Conservation (phyloP, 1,140 invertebrate genomes). For the Drosophila gunungcola region DNA sequence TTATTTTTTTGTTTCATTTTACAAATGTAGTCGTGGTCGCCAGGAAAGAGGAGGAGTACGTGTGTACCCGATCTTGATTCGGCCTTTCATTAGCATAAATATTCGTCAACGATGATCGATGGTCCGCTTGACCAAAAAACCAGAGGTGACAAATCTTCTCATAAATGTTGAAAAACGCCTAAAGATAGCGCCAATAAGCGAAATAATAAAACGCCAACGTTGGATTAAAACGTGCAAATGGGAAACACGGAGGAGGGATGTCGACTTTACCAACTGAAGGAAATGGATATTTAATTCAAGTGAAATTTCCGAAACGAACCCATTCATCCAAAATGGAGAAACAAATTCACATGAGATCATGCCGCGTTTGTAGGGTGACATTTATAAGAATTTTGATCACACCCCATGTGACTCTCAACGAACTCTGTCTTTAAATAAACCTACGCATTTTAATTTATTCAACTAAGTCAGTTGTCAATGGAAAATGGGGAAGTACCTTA, state of each 20-base stretch:
- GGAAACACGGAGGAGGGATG: background rate
- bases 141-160: constrained; percentile 28
- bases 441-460: constrained; percentile 23
- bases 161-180: constrained; percentile 28
- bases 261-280: constrained; percentile 1
- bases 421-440: constrained; percentile 1
- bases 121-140: constrained; percentile 18
- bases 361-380: background rate
- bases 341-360: constrained; percentile 34
- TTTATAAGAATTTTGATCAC: constrained; percentile 17
- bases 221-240: background rate
- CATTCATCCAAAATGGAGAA: background rate
- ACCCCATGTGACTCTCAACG: background rate
- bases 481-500: constrained; percentile 7
- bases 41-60: constrained; percentile 30
- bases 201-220: constrained; percentile 26
- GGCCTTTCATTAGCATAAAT: constrained; percentile 43
- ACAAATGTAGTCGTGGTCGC: constrained; percentile 16
- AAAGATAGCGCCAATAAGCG: constrained; percentile 3
- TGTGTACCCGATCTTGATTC: constrained; percentile 35
- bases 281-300: constrained; percentile 35
- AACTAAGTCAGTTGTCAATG: background rate
- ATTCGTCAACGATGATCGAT: constrained; percentile 45
- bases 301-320: constrained; percentile 20
- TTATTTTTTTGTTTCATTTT: background rate